phyloP scores from a whole-genome alignment of 2,888 invertebrate genomes.

The Drosophila fungiperda region DNA sequence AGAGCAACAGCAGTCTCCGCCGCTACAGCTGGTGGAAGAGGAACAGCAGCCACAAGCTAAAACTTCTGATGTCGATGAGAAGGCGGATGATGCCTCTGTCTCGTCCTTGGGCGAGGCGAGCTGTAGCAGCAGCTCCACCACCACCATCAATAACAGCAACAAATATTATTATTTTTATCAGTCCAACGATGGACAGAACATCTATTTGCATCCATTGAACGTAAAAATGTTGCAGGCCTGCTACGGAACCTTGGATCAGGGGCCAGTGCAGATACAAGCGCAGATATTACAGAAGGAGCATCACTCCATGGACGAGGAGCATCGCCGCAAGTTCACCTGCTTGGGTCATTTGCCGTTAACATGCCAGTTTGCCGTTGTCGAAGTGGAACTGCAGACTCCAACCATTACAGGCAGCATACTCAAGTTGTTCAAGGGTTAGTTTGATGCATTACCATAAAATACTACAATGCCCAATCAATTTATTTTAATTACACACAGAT shows the following conservation, averaged over 20 bases:
- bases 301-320: conserved; percentile 93
- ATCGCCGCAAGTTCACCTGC: conserved; percentile 91
- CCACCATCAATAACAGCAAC: conserved; percentile 83
- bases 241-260: conserved; percentile 92
- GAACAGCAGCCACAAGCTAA: conserved; percentile 23
- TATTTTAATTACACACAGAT: conserved; percentile 85
- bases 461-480: not conserved
- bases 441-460: not conserved
- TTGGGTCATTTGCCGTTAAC: conserved; percentile 95
- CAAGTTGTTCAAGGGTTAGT: conserved; percentile 89
- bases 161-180: conserved; percentile 84
- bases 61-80: conserved; percentile 60
- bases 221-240: conserved; percentile 94
- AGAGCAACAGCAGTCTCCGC: conserved; percentile 36
- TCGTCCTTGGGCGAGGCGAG: conserved; percentile 62
- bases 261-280: conserved; percentile 91
- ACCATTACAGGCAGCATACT: conserved; percentile 89
- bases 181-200: conserved; percentile 96
- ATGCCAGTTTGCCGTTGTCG: conserved; percentile 95
- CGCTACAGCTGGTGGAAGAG: conserved; percentile 24
- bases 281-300: conserved; percentile 95
- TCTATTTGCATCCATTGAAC: conserved; percentile 96
- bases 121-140: conserved; percentile 37
- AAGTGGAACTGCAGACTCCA: conserved; percentile 92
- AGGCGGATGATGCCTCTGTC: conserved; percentile 60